Evolutionary conservation across 2,113 vertebrate species (phyloP), one percentile per base, ranked within the genome.

Genomic region (Gila orcuttii): DNA sequence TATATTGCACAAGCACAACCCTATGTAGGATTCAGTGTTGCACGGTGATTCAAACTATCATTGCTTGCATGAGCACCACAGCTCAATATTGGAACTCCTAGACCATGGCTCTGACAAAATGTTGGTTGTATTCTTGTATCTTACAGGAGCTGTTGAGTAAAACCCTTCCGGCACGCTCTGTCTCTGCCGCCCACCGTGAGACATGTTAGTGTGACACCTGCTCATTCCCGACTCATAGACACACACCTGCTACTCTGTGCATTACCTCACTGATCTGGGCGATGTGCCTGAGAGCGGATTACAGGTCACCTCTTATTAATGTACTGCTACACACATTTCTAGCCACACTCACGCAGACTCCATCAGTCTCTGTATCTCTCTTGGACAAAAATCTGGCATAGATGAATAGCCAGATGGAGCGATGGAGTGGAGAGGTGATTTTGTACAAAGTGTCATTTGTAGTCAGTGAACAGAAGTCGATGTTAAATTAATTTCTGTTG

Each of bases 301-400:
- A 87, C 84, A 82, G 71, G 39, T 71, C 12, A 68, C 71, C 45
- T 86, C 33, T 84, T 85, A 85, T 86, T 83, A 42, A 83, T 82
- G 47, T 55, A 68, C 47, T 13, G 1, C 45, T 57, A 8, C 42
- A 28, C 28, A 10, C 36, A 4, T 52, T 79, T 71, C 31, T 83
- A 47, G 21, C 47, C 83, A 76, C 39, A n/a, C 36, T 83, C 52
- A 1, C 42, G 7, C 52, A 66, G n/a, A 47, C 39, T 47, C 33
- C 57, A 23, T n/a, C 50, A 2, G 55, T 64, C 42, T n/a, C 79
- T 81, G 25, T 52, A 25, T 77, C 47, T 84, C 82, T 60, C 23
- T 86, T 12, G 11, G 57, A 28, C 7, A 69, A 55, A 82, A 82
- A 52, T 47, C 64, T 82, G 81, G 47, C 66, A 9, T 36, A 33